Conservation (phyloP, 2,113 vertebrate species). For the Megaleporinus macrocephalus region DNA sequence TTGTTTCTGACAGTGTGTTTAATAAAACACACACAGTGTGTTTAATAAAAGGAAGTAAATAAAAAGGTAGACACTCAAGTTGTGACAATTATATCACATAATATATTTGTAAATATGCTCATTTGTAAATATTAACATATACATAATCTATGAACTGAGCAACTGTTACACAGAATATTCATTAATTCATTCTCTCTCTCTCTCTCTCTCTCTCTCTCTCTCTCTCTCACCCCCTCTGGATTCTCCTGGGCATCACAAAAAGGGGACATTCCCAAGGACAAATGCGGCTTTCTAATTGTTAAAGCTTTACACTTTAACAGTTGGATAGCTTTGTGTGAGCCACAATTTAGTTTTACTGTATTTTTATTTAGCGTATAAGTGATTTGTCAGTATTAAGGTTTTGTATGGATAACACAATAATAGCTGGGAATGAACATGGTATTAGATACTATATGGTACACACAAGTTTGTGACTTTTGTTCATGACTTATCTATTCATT, state of each 20-base stretch:
- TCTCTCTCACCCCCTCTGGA: background rate
- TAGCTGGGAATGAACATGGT: background rate
- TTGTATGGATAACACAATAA: background rate
- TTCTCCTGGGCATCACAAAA: constrained; percentile 58
- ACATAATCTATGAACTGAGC: too few relatives aligned
- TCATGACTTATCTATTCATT: background rate
- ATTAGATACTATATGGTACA: background rate
- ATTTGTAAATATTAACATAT: too few relatives aligned
- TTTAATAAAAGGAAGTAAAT: background rate
- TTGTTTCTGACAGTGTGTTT: too few relatives aligned
- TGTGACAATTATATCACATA: background rate
- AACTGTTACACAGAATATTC: too few relatives aligned
- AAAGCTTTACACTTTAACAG: constrained; percentile 50
- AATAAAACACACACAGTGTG: too few relatives aligned
- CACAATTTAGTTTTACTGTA: constrained; percentile 7
- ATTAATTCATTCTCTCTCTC: too few relatives aligned
- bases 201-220: too few relatives aligned
- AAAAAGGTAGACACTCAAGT: background rate
- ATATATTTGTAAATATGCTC: too few relatives aligned
- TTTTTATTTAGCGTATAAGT: background rate
- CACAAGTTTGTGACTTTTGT: background rate
- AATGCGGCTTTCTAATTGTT: constrained; percentile 60
- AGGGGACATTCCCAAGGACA: constrained; percentile 76
- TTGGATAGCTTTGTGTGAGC: background rate
- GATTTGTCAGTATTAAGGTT: background rate